phyloP scores from a whole-genome alignment of 2,888 invertebrate species.

The Cylindroiulus punctatus region DNA sequence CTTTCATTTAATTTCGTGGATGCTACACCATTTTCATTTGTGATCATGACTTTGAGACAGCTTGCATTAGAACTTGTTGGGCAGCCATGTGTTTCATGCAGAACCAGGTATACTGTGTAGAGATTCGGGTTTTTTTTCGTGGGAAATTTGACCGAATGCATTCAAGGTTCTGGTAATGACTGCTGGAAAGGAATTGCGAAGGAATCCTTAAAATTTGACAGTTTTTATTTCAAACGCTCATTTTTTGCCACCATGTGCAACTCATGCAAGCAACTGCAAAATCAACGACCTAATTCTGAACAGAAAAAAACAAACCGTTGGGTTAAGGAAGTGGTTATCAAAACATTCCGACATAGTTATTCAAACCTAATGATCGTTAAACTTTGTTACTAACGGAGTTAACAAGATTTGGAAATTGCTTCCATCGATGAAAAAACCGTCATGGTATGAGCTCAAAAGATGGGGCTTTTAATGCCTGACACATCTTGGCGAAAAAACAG shows the following conservation, averaged over 20 bases:
- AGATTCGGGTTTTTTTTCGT: neutral
- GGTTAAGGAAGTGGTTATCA: neutral
- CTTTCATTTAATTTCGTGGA: too few species aligned
- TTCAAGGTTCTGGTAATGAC: slow-evolving; percentile 8
- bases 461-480: too few species aligned
- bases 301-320: neutral
- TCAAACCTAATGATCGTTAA: slow-evolving; percentile 21
- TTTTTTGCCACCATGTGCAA: neutral
- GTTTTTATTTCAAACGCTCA: neutral
- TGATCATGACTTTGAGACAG: too few species aligned
- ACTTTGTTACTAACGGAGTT: neutral
- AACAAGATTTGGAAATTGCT: neutral
- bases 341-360: slow-evolving; percentile 17
- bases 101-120: neutral
- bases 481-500: too few species aligned
- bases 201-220: neutral
- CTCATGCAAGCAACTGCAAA: neutral
- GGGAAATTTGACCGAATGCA: neutral
- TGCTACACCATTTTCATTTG: too few species aligned
- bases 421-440: neutral
- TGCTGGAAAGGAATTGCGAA: neutral
- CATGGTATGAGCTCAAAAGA: neutral
- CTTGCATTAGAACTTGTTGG: neutral
- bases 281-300: neutral
- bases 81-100: neutral